Percentiles rank a stretch among this genome's conserved stretches.
These are phyloP conservation scores for Blomia tropicalis DNA, from an alignment of 2,888 invertebrate species.

Conservation along the genomic window DNA sequence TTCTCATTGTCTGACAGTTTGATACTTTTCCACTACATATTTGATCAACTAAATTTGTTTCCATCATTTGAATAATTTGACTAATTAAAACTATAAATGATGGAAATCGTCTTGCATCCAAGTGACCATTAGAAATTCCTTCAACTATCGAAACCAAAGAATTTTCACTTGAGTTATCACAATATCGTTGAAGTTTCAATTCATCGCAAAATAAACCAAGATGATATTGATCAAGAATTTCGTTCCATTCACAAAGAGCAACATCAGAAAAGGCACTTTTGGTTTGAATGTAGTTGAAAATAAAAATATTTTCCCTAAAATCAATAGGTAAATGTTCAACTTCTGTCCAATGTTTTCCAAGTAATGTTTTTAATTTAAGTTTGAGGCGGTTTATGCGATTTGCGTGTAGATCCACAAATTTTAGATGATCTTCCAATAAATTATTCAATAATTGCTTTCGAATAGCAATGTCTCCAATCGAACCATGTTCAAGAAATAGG, in stretches of 20 bases:
- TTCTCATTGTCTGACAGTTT: constrained; percentile 9
- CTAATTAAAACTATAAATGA: constrained; percentile 7
- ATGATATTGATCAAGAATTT: constrained; percentile 8
- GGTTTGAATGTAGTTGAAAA: not conserved
- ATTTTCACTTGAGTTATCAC: not conserved
- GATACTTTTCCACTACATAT: not conserved
- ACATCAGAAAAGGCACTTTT: not conserved
- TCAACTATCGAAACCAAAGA: constrained; percentile 3
- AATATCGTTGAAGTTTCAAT: not conserved
- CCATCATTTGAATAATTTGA: constrained; percentile 8
- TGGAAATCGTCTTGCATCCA: not conserved
- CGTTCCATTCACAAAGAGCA: not conserved
- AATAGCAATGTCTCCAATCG: not conserved
- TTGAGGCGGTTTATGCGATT: not conserved
- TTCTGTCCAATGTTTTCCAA: not conserved
- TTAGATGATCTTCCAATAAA: no score
- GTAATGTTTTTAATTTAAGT: not conserved
- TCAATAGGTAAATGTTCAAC: constrained; percentile 16
- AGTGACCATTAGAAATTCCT: not conserved
- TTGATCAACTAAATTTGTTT: not conserved
- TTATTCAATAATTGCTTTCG: not conserved
- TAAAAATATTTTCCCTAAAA: constrained; percentile 15
- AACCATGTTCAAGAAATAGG: constrained; percentile 11
- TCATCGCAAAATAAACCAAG: constrained; percentile 18
- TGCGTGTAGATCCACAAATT: not conserved